A percentile compares a stretch with the other conserved stretches of the same genome.
Evolutionary conservation across 1,140 invertebrate species (phyloP).

Genomic region (Luehdorfia chinensis): DNA sequence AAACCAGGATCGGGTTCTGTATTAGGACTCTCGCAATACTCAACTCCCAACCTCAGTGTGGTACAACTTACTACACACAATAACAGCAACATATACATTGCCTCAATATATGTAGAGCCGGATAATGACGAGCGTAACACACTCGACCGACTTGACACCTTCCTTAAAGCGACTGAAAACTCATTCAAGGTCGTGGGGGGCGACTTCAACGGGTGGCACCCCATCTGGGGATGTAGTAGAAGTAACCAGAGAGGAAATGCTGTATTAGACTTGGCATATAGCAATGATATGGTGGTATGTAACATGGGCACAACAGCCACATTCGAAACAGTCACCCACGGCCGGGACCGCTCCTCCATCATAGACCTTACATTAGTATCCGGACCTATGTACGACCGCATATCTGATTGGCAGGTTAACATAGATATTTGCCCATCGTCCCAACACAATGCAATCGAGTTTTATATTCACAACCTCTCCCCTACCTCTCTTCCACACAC

Average conservation of each 20-base stretch:
- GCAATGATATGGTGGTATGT: background rate
- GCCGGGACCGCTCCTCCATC: background rate
- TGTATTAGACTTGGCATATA: background rate
- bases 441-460: conserved; percentile 15
- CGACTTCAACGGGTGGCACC: too few species aligned
- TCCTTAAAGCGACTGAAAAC: background rate
- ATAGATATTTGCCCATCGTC: conserved; percentile 4
- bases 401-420: conserved; percentile 6
- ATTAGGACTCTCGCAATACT: conserved; percentile 5
- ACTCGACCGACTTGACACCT: too few species aligned
- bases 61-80: background rate
- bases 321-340: conserved; percentile 11
- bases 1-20: background rate
- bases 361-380: conserved; percentile 2
- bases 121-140: background rate
- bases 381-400: background rate
- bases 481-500: background rate
- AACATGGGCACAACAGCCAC: conserved; percentile 2
- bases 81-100: background rate
- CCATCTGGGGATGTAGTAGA: conserved; percentile 2
- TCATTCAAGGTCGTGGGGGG: conserved; percentile 5
- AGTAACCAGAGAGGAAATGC: conserved; percentile 8
- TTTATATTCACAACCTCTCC: background rate
- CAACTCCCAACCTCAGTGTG: conserved; percentile 2
- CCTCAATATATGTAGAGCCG: conserved; percentile 18